Conservation (phyloP, 2,888 invertebrate species). For the Cataglyphis rosenhaueri region DNA sequence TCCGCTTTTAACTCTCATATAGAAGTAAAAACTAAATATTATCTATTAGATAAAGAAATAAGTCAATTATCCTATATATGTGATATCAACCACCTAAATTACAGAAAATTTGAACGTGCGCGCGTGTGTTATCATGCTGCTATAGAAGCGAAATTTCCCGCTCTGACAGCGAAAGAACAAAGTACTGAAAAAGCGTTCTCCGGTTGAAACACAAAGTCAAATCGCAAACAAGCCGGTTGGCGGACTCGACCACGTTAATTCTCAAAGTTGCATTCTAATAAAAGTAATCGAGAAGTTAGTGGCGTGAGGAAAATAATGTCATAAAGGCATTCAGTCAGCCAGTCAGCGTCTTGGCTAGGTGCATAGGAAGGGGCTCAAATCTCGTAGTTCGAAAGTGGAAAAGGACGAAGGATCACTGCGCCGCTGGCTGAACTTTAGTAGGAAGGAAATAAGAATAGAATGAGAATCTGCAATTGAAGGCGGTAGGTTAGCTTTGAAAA, state of each 20-base stretch:
- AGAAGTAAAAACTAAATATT: not conserved
- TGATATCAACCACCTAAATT: not conserved
- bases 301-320: constrained; percentile 79
- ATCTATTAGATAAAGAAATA: not conserved
- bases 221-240: constrained; percentile 61
- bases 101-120: not conserved
- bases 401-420: constrained; percentile 44
- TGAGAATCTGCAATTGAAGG: constrained; percentile 51
- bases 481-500: constrained; percentile 52
- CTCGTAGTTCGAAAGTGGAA: constrained; percentile 64
- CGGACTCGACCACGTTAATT: constrained; percentile 74
- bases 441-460: constrained; percentile 55
- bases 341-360: constrained; percentile 61
- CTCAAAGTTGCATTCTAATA: constrained; percentile 79
- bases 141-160: not conserved
- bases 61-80: too few relatives aligned
- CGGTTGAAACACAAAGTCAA: constrained; percentile 33
- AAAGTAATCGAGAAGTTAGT: constrained; percentile 81
- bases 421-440: constrained; percentile 61
- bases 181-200: not conserved
- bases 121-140: not conserved
- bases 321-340: constrained; percentile 72
- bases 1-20: not conserved
- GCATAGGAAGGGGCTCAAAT: constrained; percentile 59
- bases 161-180: not conserved